phyloP scores from a whole-genome alignment of 2,113 vertebrate species.

The Gallinago media region DNA sequence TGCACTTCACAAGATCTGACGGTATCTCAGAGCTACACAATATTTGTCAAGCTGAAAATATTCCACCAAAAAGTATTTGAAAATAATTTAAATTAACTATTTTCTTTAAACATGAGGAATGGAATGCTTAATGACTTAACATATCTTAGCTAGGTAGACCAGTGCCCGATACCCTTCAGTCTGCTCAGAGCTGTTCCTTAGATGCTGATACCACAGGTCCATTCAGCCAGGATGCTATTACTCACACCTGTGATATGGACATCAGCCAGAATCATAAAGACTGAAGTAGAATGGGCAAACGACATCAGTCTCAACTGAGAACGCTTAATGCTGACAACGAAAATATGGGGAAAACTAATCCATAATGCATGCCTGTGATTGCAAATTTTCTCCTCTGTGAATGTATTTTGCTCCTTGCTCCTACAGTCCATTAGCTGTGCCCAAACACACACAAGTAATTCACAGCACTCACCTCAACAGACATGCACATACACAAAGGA shows the following conservation, averaged over 20 bases:
- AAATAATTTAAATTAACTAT: neutral
- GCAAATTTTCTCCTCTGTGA: too few species aligned
- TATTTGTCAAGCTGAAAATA: neutral
- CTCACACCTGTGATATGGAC: fast-evolving
- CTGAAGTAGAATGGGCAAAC: neutral
- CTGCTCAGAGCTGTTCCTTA: neutral
- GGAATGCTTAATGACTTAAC: neutral
- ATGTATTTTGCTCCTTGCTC: neutral
- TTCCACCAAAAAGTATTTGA: too few species aligned
- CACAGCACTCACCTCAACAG: neutral
- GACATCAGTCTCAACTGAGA: neutral
- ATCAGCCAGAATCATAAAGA: neutral
- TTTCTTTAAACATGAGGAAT: neutral
- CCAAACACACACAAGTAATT: neutral
- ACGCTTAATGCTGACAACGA: neutral
- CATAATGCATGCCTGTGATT: too few species aligned
- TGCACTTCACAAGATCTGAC: neutral
- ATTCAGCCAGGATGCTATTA: neutral
- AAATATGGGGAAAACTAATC: neutral
- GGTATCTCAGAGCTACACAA: neutral
- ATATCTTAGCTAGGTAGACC: neutral
- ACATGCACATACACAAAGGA: fast-evolving
- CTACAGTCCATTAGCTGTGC: neutral
- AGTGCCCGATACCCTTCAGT: neutral
- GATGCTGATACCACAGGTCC: neutral